Base-by-base conservation (phyloP, 2,113 vertebrate species). In the Chloebia gouldiae region DNA sequence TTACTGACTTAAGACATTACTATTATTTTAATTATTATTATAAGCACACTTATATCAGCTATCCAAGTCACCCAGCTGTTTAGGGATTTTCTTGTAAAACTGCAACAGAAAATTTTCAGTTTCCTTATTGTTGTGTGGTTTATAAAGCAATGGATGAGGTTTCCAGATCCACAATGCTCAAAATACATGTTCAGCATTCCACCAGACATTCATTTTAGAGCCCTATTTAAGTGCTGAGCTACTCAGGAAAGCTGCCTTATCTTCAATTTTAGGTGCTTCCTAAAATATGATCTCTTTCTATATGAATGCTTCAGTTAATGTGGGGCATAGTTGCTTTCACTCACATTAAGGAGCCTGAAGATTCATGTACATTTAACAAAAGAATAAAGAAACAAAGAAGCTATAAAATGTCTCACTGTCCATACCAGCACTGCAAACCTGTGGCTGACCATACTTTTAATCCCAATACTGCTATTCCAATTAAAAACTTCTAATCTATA, bases 1-100 rank as follows among this genome's bases (percentile, higher is more conserved):
- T 63, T 87, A 87, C 68, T 77, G 44, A 92, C 79, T 88, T 61
- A 63, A 93, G 40, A 78, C 40, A 50, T 78, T 93, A 72, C 71
- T 87, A 73, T 73, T 87, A 76, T 82, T 94, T 92, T 79, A 90
- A 80, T 83, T 75, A 86, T 84, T 70, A 77, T 60, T 92, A 39
- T 69, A 79, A 83, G n/a, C 45, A 70, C 35, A 45, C 31, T 87
- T 3, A 6, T 83, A 93, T 86, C 91, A 92, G 82, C 61, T 81
- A 89, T 30, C 72, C 7, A 4, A 63, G 59, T 86, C 65, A 92
- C 51, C 13, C 78, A 84, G 63, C 30, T 72, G 23, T 57, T 91
- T 19, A n/a, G 37, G 31, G 71, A 78, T 82, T 75, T 77, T 75
- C 39, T 68, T 70, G 31, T 18, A 88, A 70, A 95, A 95, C 21